Conservation (phyloP, 2,797 vertebrate species). For the Cossypha niveicapilla region DNA sequence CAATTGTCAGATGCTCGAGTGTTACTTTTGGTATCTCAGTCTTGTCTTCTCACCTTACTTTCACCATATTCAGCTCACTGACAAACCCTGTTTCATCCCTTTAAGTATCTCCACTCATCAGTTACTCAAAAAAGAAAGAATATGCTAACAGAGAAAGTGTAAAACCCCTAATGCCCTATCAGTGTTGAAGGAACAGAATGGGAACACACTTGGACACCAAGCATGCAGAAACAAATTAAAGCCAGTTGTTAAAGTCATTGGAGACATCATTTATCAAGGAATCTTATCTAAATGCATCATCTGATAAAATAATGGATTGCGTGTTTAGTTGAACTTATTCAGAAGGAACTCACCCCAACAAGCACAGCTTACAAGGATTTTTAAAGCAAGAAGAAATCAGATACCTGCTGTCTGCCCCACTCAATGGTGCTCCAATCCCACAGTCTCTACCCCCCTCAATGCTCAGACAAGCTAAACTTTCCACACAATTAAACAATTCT, state of each 20-base stretch:
- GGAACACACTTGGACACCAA: neutral
- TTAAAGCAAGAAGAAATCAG: neutral
- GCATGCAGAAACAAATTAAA: neutral
- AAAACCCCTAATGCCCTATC: neutral
- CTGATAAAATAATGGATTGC: neutral
- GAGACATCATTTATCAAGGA: neutral
- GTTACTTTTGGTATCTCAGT: neutral
- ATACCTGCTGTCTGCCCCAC: neutral
- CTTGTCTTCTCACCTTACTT: neutral
- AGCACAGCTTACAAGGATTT: neutral
- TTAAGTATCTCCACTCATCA: neutral
- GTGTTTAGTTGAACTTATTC: neutral
- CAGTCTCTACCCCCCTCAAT: neutral
- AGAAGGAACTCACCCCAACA: neutral
- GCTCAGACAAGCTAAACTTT: neutral
- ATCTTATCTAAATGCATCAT: neutral
- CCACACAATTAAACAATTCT: neutral
- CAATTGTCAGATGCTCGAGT: neutral
- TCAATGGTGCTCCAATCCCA: rapidly evolving
- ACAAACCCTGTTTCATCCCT: neutral
- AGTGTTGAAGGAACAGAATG: neutral
- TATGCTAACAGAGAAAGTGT: rapidly evolving
- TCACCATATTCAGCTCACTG: neutral
- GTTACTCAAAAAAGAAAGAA: neutral
- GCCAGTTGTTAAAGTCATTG: neutral